Evolutionary conservation across 2,888 invertebrate genomes (phyloP).

Genomic region (Galeopsomyia nigrocyanea): DNA sequence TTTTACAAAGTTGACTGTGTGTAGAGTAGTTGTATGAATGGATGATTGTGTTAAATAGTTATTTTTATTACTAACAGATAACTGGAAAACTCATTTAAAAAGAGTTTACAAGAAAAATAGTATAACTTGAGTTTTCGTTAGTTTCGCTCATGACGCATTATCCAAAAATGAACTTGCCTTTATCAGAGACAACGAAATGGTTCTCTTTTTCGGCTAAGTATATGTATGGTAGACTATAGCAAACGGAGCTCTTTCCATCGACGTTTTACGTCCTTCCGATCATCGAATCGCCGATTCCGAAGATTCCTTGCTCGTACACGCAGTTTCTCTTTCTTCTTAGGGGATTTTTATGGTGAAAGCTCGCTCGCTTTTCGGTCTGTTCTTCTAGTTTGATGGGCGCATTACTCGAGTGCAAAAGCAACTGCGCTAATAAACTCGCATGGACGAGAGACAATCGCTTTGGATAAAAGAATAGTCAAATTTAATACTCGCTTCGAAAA

Average conservation of each 20-base stretch:
- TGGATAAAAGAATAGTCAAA: neutral
- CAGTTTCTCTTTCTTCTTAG: conserved; percentile 38
- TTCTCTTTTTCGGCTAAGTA: conserved; percentile 5
- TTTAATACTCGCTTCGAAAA: no score
- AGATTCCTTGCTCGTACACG: conserved; percentile 39
- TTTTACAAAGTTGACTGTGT: no score
- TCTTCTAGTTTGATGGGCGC: conserved; percentile 6
- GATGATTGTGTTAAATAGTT: no score
- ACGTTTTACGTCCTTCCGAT: conserved; percentile 43
- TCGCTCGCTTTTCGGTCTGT: neutral
- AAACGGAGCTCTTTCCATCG: conserved; percentile 30
- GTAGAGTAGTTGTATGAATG: no score
- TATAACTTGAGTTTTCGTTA: no score
- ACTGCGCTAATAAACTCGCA: conserved; percentile 26
- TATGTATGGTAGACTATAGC: conserved; percentile 7
- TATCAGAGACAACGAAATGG: no score
- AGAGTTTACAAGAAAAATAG: no score
- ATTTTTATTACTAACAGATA: no score
- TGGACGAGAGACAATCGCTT: conserved; percentile 20
- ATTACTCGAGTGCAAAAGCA: conserved; percentile 21
- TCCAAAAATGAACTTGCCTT: no score
- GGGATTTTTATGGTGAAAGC: conserved; percentile 34
- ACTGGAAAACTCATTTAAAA: no score
- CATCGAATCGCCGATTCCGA: conserved; percentile 45
- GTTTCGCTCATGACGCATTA: no score